Conservation (phyloP, 2,113 vertebrate species). For the Pagrus major region DNA sequence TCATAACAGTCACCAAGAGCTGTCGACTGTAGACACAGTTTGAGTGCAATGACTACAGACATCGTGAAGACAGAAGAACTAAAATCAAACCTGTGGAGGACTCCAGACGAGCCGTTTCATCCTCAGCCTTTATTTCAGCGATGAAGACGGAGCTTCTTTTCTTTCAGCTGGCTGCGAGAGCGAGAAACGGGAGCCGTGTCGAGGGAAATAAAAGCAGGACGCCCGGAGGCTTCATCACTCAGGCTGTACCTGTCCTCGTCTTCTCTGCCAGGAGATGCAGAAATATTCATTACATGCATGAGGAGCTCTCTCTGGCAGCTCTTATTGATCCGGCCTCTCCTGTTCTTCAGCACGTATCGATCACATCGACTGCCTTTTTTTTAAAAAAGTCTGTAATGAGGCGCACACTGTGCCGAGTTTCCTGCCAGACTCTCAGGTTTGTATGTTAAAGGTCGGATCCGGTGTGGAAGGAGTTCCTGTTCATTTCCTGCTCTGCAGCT, state of each 20-base stretch:
- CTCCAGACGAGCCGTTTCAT: constrained; percentile 7
- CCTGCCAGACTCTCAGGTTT: constrained; percentile 38
- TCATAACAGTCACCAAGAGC: too few species aligned
- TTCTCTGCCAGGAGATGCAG: constrained; percentile 58
- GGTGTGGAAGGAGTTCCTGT: constrained; percentile 23
- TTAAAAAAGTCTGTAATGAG: constrained; percentile 45
- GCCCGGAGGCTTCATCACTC: constrained; percentile 15
- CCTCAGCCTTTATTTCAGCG: not conserved
- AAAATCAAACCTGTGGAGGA: not conserved
- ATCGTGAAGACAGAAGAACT: not conserved
- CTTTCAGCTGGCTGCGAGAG: constrained; percentile 13
- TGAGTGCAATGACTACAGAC: too few species aligned
- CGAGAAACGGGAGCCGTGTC: constrained; percentile 32
- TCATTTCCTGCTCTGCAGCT: constrained; percentile 9
- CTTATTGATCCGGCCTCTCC: constrained; percentile 66
- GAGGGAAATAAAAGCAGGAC: constrained; percentile 46
- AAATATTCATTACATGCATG: constrained; percentile 76
- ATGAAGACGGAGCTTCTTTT: not conserved
- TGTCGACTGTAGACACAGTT: too few species aligned
- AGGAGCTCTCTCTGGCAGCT: constrained; percentile 61
- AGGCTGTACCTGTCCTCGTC: constrained; percentile 35
- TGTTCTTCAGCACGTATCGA: constrained; percentile 63
- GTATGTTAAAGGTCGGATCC: constrained; percentile 56
- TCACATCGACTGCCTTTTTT: constrained; percentile 41
- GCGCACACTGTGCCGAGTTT: constrained; percentile 25